These are phyloP conservation scores for Emydocephalus ijimae DNA, from an alignment of 2,113 vertebrate species.

Conservation along the genomic window DNA sequence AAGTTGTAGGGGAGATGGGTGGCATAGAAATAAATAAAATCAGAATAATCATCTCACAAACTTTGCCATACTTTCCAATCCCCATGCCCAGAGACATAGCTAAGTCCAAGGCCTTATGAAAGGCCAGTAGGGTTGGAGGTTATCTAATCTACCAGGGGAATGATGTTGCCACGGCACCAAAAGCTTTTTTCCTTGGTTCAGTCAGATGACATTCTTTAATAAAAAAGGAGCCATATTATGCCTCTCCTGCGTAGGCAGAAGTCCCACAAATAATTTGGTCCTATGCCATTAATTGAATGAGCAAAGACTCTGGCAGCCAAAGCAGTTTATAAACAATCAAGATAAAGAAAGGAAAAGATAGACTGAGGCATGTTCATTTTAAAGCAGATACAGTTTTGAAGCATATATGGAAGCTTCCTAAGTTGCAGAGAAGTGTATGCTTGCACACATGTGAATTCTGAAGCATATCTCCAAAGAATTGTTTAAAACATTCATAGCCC, in stretches of 20 bases:
- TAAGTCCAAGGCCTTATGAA: not conserved
- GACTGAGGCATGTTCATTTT: not conserved
- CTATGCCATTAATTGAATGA: not conserved
- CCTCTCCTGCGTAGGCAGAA: not conserved
- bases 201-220: not conserved
- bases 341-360: not conserved
- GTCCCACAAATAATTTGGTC: not conserved
- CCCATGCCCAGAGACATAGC: not conserved
- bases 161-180: not conserved
- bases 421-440: not conserved
- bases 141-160: not conserved
- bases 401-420: not conserved
- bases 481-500: not conserved
- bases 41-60: not conserved
- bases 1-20: not conserved
- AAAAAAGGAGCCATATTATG: not conserved
- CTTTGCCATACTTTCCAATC: not conserved
- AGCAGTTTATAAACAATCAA: not conserved
- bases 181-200: not conserved
- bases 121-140: not conserved
- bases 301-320: not conserved
- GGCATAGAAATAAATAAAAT: not conserved
- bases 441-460: not conserved
- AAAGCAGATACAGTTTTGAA: not conserved
- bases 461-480: not conserved